A percentile compares a stretch with the other conserved stretches of the same genome.
phyloP scores from a whole-genome alignment of 1,140 invertebrate genomes.

The Cepaea nemoralis region DNA sequence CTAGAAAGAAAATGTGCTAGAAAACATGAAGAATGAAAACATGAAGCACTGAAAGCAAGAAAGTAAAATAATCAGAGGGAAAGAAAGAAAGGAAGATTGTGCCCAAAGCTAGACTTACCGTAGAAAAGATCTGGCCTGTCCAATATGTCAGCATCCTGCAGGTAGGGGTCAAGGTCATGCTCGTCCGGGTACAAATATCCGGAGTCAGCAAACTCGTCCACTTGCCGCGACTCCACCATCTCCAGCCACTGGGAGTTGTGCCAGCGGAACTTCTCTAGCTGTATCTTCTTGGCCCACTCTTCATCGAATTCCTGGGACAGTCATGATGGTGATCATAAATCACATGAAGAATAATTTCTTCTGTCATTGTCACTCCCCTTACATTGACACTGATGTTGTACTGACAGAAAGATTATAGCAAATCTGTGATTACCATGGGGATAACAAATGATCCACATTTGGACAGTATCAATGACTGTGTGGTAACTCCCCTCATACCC shows the following conservation, averaged over 20 bases:
- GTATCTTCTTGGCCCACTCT: slow-evolving; percentile 92
- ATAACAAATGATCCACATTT: no score
- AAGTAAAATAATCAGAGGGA: no score
- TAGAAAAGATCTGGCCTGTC: slow-evolving; percentile 70
- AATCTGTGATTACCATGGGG: no score
- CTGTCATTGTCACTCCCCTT: no score
- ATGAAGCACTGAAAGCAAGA: no score
- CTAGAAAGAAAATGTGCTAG: background rate
- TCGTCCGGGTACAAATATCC: slow-evolving; percentile 67
- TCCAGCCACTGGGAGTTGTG: slow-evolving; percentile 98
- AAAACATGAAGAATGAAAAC: background rate
- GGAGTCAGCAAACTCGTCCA: slow-evolving; percentile 64
- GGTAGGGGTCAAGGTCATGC: slow-evolving; percentile 61
- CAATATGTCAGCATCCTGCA: slow-evolving; percentile 69
- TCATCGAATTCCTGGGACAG: slow-evolving; percentile 87
- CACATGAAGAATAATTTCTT: no score
- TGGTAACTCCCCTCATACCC: no score
- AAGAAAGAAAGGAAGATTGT: no score
- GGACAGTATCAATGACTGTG: no score
- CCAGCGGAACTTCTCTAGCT: slow-evolving; percentile 93
- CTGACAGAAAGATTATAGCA: no score
- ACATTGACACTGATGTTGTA: no score
- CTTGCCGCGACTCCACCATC: slow-evolving; percentile 81
- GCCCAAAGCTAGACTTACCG: slow-evolving; percentile 46
- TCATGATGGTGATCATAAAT: no score